Evolutionary conservation across 2,888 invertebrate species (phyloP).

Genomic region (Sinelater perroti): DNA sequence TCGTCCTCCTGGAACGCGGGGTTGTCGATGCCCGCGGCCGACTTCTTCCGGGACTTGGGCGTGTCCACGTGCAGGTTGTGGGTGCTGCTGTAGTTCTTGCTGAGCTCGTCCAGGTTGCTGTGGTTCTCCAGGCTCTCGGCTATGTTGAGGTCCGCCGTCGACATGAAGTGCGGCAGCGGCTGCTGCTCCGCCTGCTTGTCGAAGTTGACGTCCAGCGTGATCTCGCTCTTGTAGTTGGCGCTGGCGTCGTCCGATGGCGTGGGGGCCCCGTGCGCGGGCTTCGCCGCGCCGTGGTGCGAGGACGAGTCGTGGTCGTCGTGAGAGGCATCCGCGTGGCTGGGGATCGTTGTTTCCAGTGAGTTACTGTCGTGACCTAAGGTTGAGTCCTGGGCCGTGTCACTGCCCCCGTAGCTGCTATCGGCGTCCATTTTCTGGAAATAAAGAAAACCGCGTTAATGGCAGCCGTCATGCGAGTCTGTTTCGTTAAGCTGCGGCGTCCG

Average conservation of each 20-base stretch:
- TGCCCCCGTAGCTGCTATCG: slow-evolving; percentile 60
- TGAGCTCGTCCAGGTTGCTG: slow-evolving; percentile 57
- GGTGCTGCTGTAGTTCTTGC: slow-evolving; percentile 58
- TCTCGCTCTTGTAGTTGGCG: slow-evolving; percentile 59
- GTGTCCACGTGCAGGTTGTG: slow-evolving; percentile 53
- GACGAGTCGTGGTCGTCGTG: slow-evolving; percentile 38
- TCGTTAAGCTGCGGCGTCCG: too few species aligned
- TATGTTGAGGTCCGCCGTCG: slow-evolving; percentile 58
- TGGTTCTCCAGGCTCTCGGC: slow-evolving; percentile 56
- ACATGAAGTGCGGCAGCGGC: slow-evolving; percentile 56
- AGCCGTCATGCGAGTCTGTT: neutral
- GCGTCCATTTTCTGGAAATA: slow-evolving; percentile 55
- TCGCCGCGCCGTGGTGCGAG: slow-evolving; percentile 15
- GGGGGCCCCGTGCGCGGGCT: slow-evolving; percentile 15
- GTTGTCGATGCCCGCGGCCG: slow-evolving; percentile 61
- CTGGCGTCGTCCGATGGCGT: slow-evolving; percentile 33
- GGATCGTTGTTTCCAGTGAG: slow-evolving; percentile 47
- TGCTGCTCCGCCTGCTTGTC: slow-evolving; percentile 52
- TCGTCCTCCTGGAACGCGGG: slow-evolving; percentile 58
- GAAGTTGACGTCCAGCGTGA: slow-evolving; percentile 58
- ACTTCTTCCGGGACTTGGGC: slow-evolving; percentile 46
- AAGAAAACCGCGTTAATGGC: slow-evolving; percentile 5
- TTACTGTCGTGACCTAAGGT: slow-evolving; percentile 49
- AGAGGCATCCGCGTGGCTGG: slow-evolving; percentile 35
- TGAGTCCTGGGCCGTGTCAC: slow-evolving; percentile 59